A percentile compares a stretch with the other conserved stretches of the same genome.
Evolutionary conservation across 2,797 vertebrate species (phyloP).

Genomic region (Lophotriccus pileatus): DNA sequence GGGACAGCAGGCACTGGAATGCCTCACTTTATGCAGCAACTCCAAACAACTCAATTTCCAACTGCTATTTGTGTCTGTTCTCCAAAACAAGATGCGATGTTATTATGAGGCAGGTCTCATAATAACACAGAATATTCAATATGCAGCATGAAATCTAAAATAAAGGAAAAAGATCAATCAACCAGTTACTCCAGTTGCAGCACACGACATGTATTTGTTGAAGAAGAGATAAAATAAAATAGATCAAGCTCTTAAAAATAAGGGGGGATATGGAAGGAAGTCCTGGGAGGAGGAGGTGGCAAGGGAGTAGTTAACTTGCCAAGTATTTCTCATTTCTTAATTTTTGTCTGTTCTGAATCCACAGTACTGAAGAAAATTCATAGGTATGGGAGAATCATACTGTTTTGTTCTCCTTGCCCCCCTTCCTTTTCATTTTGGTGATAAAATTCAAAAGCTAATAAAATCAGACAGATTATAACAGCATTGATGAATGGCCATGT

Average conservation of each 20-base stretch:
- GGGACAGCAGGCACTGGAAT: neutral
- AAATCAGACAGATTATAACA: constrained; percentile 76
- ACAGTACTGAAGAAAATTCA: neutral
- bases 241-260: neutral
- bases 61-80: neutral
- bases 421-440: constrained; percentile 55
- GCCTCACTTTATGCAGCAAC: neutral
- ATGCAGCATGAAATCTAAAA: neutral
- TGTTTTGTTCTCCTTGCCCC: neutral
- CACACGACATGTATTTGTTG: neutral
- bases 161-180: neutral
- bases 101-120: neutral
- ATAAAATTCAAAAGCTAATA: constrained; percentile 80
- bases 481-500: constrained; percentile 76
- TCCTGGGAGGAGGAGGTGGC: neutral
- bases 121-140: neutral
- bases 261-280: neutral
- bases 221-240: neutral
- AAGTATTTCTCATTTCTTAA: constrained; percentile 8
- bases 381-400: neutral
- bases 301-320: neutral
- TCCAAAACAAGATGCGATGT: neutral
- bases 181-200: neutral
- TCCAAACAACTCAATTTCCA: neutral
- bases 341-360: constrained; percentile 11